Evolutionary conservation across 2,888 invertebrate species (phyloP).

Genomic region (Spodoptera picta): DNA sequence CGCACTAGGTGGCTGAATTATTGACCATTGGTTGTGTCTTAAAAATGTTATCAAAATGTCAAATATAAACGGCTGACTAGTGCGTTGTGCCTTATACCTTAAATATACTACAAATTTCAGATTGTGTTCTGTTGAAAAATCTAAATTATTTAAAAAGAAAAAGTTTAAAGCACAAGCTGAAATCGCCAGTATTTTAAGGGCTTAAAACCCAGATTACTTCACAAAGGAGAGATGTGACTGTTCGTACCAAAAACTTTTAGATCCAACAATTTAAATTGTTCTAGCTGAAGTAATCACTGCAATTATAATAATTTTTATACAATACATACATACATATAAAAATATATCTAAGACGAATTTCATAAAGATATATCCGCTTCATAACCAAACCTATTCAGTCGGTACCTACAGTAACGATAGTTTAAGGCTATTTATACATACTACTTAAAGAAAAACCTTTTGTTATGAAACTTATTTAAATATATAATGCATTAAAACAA

Average conservation of each 20-base stretch:
- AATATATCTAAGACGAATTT: slow-evolving; percentile 60
- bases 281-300: slow-evolving; percentile 71
- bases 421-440: slow-evolving; percentile 87
- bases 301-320: slow-evolving; percentile 68
- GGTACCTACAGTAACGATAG: slow-evolving; percentile 83
- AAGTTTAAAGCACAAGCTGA: slow-evolving; percentile 16
- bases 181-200: slow-evolving; percentile 4
- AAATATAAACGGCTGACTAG: slow-evolving; percentile 10
- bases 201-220: slow-evolving; percentile 42
- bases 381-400: slow-evolving; percentile 78
- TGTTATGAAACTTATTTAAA: slow-evolving; percentile 88
- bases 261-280: slow-evolving; percentile 60
- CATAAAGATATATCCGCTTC: slow-evolving; percentile 68
- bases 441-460: slow-evolving; percentile 79
- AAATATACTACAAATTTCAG: slow-evolving; percentile 1
- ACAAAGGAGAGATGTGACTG: slow-evolving; percentile 52
- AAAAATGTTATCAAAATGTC: neutral
- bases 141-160: neutral
- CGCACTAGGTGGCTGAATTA: neutral
- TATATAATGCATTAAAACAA: slow-evolving; percentile 87
- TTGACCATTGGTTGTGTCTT: neutral
- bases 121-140: slow-evolving; percentile 5
- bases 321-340: slow-evolving; percentile 58
- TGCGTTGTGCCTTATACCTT: slow-evolving; percentile 14
- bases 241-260: slow-evolving; percentile 60